These are phyloP conservation scores for Drosophila eugracilis DNA, from an alignment of 1,140 invertebrate species.

Conservation along the genomic window DNA sequence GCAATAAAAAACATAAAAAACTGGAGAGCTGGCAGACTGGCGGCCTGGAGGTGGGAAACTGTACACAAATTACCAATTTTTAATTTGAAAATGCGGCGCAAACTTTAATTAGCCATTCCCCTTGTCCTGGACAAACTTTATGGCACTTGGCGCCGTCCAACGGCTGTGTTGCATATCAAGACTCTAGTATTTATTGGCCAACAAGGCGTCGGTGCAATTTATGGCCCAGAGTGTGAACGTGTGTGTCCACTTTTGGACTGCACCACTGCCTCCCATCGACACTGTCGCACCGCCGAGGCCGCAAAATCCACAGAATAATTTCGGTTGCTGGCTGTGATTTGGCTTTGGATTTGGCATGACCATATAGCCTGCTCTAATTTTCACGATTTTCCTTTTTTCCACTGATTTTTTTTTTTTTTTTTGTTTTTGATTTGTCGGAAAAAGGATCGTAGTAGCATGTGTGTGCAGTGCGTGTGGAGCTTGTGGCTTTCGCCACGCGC, in stretches of 20 bases:
- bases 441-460: constrained; percentile 2
- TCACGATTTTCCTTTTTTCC: constrained; percentile 4
- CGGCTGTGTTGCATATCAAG: constrained; percentile 47
- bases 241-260: constrained; percentile 23
- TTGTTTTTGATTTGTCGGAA: too few species aligned
- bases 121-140: constrained; percentile 55
- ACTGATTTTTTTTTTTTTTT: constrained; percentile 15
- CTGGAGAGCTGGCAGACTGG: not conserved
- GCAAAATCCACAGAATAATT: constrained; percentile 78
- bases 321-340: constrained; percentile 67
- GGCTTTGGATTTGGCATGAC: constrained; percentile 48
- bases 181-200: constrained; percentile 72
- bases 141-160: constrained; percentile 64
- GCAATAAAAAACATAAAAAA: constrained; percentile 50
- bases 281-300: constrained; percentile 44
- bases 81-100: constrained; percentile 59
- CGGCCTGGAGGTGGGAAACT: constrained; percentile 27
- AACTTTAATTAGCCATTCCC: constrained; percentile 68
- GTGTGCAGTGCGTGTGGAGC: constrained; percentile 23
- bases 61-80: constrained; percentile 71
- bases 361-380: constrained; percentile 57
- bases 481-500: constrained; percentile 57
- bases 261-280: not conserved
- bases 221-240: constrained; percentile 65
- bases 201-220: constrained; percentile 73